These are phyloP conservation scores for Cyclophora punctaria DNA, from an alignment of 2,888 invertebrate genomes.

Conservation along the genomic window DNA sequence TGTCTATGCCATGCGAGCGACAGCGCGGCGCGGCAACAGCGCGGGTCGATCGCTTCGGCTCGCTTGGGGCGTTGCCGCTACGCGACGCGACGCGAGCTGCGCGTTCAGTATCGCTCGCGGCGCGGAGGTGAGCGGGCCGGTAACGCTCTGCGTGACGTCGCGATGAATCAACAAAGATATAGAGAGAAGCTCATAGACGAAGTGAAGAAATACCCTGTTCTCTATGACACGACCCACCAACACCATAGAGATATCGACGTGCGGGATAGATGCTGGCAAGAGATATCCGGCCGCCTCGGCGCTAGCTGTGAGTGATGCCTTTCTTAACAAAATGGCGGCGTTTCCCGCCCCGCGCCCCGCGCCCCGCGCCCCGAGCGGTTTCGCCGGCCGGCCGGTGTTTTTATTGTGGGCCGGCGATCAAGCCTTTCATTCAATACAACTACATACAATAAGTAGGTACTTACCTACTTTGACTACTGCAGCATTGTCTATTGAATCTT, in stretches of 20 bases:
- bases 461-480: neutral
- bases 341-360: neutral
- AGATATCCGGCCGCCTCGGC: slow-evolving; percentile 55
- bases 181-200: slow-evolving; percentile 60
- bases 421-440: too few species aligned
- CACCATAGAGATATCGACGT: slow-evolving; percentile 60
- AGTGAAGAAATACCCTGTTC: slow-evolving; percentile 58
- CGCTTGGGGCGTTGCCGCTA: slow-evolving; percentile 31
- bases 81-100: slow-evolving; percentile 23
- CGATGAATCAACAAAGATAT: slow-evolving; percentile 38
- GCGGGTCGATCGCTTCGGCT: slow-evolving; percentile 46
- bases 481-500: neutral
- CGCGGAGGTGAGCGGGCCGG: neutral
- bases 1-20: slow-evolving; percentile 29
- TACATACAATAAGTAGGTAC: neutral
- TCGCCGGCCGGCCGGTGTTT: neutral
- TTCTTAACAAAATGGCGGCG: too few species aligned
- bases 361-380: neutral
- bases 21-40: slow-evolving; percentile 45
- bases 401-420: neutral
- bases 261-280: slow-evolving; percentile 61
- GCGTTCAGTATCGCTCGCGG: slow-evolving; percentile 1
- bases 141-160: slow-evolving; percentile 1
- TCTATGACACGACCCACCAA: slow-evolving; percentile 64
- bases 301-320: slow-evolving; percentile 49